These are phyloP conservation scores for Urocyon cinereoargenteus DNA, from an alignment of 2,797 vertebrate genomes.

Conservation along the genomic window DNA sequence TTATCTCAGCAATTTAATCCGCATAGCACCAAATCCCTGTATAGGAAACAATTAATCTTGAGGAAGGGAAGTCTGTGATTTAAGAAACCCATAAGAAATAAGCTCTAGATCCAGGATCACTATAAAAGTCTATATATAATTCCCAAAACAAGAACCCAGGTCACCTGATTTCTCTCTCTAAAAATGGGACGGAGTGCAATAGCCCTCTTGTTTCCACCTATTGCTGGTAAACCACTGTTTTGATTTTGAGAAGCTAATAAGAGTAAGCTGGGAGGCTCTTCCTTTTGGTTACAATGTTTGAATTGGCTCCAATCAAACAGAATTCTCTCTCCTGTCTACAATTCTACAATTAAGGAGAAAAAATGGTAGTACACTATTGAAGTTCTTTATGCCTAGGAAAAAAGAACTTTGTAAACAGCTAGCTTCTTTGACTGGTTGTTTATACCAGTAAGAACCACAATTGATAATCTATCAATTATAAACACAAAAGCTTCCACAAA, in stretches of 20 bases:
- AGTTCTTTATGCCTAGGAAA: background rate
- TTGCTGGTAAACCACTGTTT: background rate
- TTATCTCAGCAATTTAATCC: background rate
- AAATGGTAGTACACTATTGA: background rate
- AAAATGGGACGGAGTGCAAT: background rate
- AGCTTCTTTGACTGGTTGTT: background rate
- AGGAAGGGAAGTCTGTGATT: background rate
- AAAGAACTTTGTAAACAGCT: background rate
- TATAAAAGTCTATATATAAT: background rate
- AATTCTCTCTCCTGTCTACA: background rate
- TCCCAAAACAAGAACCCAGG: background rate
- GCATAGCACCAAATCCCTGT: background rate
- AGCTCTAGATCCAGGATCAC: background rate
- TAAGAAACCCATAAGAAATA: constrained; percentile 22
- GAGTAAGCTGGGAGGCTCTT: background rate
- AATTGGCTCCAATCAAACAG: background rate
- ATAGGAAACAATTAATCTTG: background rate
- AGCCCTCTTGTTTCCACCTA: background rate
- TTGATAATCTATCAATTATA: background rate
- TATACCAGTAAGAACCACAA: background rate
- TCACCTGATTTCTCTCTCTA: background rate
- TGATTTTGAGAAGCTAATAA: background rate
- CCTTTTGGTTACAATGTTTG: background rate
- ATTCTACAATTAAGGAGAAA: background rate
- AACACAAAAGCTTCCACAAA: constrained; percentile 50